Evolutionary conservation across 2,113 vertebrate genomes (phyloP), one percentile per base, ranked within the genome.

Genomic region (Peucedramus taeniatus): DNA sequence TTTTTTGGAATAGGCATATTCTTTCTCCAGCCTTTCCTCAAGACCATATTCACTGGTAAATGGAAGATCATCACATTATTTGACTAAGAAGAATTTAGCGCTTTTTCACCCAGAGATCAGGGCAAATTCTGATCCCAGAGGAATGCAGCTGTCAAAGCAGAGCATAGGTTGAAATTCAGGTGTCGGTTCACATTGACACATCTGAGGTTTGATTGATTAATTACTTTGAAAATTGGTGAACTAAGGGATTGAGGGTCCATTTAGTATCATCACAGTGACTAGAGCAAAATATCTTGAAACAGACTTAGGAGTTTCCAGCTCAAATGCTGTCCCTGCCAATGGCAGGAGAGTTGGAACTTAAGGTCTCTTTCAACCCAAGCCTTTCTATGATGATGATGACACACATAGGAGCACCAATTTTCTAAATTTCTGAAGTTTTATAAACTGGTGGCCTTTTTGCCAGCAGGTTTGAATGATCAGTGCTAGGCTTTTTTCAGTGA

Each of bases 151-250:
- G 92, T 94, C 71, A 83, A 88, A 85, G 75, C 40, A 88, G 39
- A 93, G 64, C n/a, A 8, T 26, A 56, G 56, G 27, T 40, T 90
- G 47, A 91, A 91, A 85, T 88, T 90, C 53, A 77, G 79, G 26
- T 88, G 90, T 88, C 68, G 2, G 60, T 66, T 95, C 80, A 75
- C 0, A 1, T 66, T 39, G 60, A 75, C 7, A 22, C 7, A 44
- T 83, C 50, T 63, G 30, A 76, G 50, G 39, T 66, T 85, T 89
- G 66, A 80, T 56, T 65, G 78, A 88, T 90, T 82, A 72, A 76
- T 87, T 87, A 42, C 54, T 90, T 94, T 75, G 79, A 90, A 92
- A 97, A 90, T 86, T 74, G 74, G 42, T 77, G 50, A 69, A 6
- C 37, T 79, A 79, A 49, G 82, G 74, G 51, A 26, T 45, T 68